Conservation (phyloP, 2,888 invertebrate genomes). For the Plutella xylostella region DNA sequence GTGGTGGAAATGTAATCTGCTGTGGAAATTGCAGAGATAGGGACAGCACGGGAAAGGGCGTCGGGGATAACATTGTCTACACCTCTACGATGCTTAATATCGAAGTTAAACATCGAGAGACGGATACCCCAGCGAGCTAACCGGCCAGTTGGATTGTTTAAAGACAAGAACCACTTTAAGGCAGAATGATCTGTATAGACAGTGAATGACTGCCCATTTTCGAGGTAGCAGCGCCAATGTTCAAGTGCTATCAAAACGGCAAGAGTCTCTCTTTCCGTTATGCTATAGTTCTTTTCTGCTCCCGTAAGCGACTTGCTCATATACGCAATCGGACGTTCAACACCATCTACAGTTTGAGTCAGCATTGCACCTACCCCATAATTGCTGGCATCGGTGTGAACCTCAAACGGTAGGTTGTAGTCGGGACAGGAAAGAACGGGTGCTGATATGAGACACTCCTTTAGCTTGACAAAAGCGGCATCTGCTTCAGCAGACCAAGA, state of each 20-base stretch:
- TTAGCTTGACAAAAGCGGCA: conserved; percentile 16
- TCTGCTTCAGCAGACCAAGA: conserved; percentile 20
- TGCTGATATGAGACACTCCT: conserved; percentile 6
- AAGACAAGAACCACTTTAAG: conserved; percentile 16
- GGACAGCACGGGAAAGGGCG: conserved; percentile 1
- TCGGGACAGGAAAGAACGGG: conserved; percentile 6
- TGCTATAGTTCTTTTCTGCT: conserved; percentile 5
- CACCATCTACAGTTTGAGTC: conserved; percentile 1
- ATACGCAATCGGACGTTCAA: conserved; percentile 1
- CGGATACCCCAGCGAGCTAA: conserved; percentile 11
- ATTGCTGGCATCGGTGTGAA: conserved; percentile 7
- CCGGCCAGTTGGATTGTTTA: conserved; percentile 15
- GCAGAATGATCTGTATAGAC: conserved; percentile 16
- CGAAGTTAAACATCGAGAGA: conserved; percentile 5
- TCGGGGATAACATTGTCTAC: conserved; percentile 7
- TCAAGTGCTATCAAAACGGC: conserved; percentile 14
- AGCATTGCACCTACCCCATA: conserved; percentile 7
- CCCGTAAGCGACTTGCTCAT: not conserved
- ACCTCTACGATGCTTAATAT: conserved; percentile 1
- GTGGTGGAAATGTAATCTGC: not conserved
- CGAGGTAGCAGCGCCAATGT: conserved; percentile 10
- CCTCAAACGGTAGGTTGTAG: conserved; percentile 1
- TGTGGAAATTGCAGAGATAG: not conserved
- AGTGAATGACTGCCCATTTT: conserved; percentile 10
- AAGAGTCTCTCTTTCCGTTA: conserved; percentile 10